Base-by-base conservation (phyloP, 2,888 invertebrate species). In the Patella ulyssiponensis region DNA sequence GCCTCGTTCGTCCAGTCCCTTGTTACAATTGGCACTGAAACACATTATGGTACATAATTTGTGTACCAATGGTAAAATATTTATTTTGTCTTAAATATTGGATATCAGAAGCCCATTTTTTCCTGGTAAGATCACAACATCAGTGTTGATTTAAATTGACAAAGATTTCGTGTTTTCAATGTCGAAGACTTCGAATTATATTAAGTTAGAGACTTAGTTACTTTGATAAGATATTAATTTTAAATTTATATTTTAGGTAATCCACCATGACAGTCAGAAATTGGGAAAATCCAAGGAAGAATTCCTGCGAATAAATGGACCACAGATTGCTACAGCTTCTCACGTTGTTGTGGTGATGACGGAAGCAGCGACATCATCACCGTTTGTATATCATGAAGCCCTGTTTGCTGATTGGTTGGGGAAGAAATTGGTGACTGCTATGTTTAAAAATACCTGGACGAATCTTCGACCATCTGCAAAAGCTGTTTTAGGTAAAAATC, bases 341-440 rank as follows among this genome's bases (percentile, higher is more conserved):
- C 86, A 88, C 79, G 88, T 90, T 71, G 86, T 91, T 23, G 87
- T 91, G 20, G 71, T 91, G 23, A 82, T 91, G 74, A 91, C 91
- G 1, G 90, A 90, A 53, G 86, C 88, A 9, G 83, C 89, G 3
- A 80, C 84, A 2, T 78, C 76, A 7, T 90, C 90, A 56, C 90
- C 90, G 2, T 91, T 91, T 82, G 88, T 91, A 74, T 91, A 88
- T 82, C 90, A 91, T 71, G 90, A 91, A 77, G 86, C 88, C 9
- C 82, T 90, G 27, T 90, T 91, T 81, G 89, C 89, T 77, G 90
- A 91, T 83, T 91, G 91, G 91, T 80, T 91, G 70, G 90, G 90
- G 71, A 91, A 90, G 85, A 91, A 89, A 81, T 77, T 91, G 33
- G 86, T 90, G 69, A 88, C 88, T 2, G 88, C 87, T 33, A 86